A percentile compares a stretch with the other conserved stretches of the same genome.
These are phyloP conservation scores for Macrochelys suwanniensis DNA, from an alignment of 2,797 vertebrate species.

Conservation along the genomic window DNA sequence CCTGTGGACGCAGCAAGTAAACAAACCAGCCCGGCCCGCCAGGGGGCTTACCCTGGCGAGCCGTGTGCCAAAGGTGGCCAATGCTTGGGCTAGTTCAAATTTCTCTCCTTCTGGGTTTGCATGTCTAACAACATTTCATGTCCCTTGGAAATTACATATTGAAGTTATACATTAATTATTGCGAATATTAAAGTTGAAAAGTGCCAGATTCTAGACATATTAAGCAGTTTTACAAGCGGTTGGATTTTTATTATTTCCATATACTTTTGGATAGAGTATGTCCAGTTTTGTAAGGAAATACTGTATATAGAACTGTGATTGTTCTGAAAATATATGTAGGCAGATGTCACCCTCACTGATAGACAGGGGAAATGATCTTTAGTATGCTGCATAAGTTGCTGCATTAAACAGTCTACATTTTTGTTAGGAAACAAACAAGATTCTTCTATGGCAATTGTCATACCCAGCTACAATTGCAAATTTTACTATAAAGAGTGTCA, in stretches of 20 bases:
- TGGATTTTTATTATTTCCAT: slow-evolving; percentile 43
- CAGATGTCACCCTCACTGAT: slow-evolving; percentile 33
- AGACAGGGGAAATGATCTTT: slow-evolving; percentile 33
- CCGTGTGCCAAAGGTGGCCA: no score
- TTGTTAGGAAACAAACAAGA: neutral
- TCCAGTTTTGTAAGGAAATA: slow-evolving; percentile 16
- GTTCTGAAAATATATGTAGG: slow-evolving; percentile 40
- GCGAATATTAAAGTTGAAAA: neutral
- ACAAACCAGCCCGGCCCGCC: no score
- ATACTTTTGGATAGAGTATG: slow-evolving; percentile 38
- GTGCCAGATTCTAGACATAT: slow-evolving; percentile 27
- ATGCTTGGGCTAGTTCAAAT: neutral
- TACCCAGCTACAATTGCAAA: neutral
- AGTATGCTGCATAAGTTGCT: slow-evolving; percentile 16
- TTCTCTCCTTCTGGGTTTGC: slow-evolving; percentile 10
- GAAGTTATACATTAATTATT: neutral
- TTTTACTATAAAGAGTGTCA: neutral
- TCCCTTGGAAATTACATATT: slow-evolving; percentile 36
- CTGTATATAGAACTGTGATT: slow-evolving; percentile 8
- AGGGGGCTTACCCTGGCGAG: no score
- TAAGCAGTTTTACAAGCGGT: slow-evolving; percentile 46
- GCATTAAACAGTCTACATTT: neutral
- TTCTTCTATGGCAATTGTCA: slow-evolving; percentile 11
- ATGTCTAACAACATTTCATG: neutral
- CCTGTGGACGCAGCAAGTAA: no score